Percentiles rank a stretch among this genome's conserved stretches.
phyloP scores from a whole-genome alignment of 53 echinoderm and acorn worm species.

The Arbacia lixula region DNA sequence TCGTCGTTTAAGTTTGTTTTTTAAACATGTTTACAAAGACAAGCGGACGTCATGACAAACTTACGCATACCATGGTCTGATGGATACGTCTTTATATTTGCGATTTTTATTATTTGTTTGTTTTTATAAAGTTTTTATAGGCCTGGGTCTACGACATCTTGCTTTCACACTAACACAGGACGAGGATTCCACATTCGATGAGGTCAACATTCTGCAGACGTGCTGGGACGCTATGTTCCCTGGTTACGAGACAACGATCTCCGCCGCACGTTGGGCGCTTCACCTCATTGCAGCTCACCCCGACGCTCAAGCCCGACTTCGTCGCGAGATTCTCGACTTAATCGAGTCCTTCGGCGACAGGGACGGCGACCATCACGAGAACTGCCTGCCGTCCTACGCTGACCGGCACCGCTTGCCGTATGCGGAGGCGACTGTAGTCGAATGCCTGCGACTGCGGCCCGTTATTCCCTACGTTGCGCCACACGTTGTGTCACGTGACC shows the following conservation, averaged over 20 bases:
- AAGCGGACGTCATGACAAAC: too few relatives aligned
- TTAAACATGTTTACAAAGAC: too few relatives aligned
- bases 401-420: constrained; percentile 26
- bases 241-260: constrained; percentile 41
- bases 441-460: constrained; percentile 37
- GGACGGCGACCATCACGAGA: too few relatives aligned
- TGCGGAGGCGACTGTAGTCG: constrained; percentile 18
- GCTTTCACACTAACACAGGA: too few relatives aligned
- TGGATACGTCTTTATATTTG: too few relatives aligned
- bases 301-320: constrained; percentile 23
- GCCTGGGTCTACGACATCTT: too few relatives aligned
- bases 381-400: neutral
- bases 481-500: constrained; percentile 49
- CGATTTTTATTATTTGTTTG: too few relatives aligned
- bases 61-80: too few relatives aligned
- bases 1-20: too few relatives aligned
- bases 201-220: constrained; percentile 27
- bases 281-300: constrained; percentile 43
- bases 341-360: constrained; percentile 19
- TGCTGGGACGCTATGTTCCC: constrained; percentile 56
- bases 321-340: constrained; percentile 34
- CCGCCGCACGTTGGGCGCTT: constrained; percentile 22
- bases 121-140: too few relatives aligned
- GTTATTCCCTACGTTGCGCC: constrained; percentile 55
- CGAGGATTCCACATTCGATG: constrained; percentile 47